Evolutionary conservation across 1,140 invertebrate genomes (phyloP), one percentile per base, ranked within the genome.

Genomic region (Tetraneura akinire): DNA sequence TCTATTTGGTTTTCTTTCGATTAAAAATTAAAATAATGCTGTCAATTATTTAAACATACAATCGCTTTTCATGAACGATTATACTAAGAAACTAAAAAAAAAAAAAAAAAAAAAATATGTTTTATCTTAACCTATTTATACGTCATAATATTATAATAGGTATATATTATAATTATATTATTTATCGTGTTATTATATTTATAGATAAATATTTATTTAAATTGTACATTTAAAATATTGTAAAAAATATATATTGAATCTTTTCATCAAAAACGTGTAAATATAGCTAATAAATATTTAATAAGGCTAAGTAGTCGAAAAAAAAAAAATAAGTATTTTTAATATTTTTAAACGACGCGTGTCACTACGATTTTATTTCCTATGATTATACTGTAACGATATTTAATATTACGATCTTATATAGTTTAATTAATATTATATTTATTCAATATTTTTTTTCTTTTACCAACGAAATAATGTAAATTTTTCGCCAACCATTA

Each of bases 41-140:
- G 64, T 68, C 64, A 68, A 68, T 68, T 68, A 68, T 42, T 42
- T 42, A 23, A n/a, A 13, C 37, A 45, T 45, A 68, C 37, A 68
- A 68, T 68, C n/a, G n/a, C 37, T 37, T 68, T 68, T 68, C 21
- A 21, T n/a, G 21, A 68, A 23, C 4, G 62, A n/a, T 68, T 68
- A 68, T 68, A n/a, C n/a, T n/a, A n/a, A n/a, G n/a, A n/a, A n/a
- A n/a, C n/a, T n/a, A n/a, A n/a, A n/a, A n/a, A n/a, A n/a, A n/a
- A n/a, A n/a, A n/a, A n/a, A n/a, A n/a, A n/a, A n/a, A n/a, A n/a
- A n/a, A n/a, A n/a, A n/a, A n/a, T 68, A 45, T 14, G 37, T 23
- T 68, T 45, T 68, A 68, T 37, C 37, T 45, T 42, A 0, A 45
- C 37, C 64, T 42, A 23, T 23, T n/a, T n/a, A n/a, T n/a, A n/a